Evolutionary conservation across 2,797 vertebrate species (phyloP).

Genomic region (Danio choprae): DNA sequence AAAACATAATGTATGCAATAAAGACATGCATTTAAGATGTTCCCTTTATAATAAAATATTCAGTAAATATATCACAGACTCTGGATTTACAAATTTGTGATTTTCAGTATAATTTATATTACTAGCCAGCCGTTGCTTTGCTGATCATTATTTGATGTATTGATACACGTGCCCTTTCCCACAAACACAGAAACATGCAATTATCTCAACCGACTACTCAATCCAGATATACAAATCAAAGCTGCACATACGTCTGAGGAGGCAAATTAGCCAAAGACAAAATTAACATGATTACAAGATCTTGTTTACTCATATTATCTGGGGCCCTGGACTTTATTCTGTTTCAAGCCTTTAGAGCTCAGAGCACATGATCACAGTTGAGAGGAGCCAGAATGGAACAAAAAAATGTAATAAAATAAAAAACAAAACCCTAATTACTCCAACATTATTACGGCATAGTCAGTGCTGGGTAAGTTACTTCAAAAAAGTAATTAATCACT

Average conservation of each 20-base stretch:
- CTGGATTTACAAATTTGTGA: neutral
- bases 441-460: no score
- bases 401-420: no score
- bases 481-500: no score
- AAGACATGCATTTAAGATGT: no score
- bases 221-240: slow-evolving; percentile 22
- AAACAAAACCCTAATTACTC: neutral
- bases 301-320: slow-evolving; percentile 4
- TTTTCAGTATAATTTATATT: neutral
- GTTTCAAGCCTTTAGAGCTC: slow-evolving; percentile 6
- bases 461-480: no score
- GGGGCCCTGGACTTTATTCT: slow-evolving; percentile 7
- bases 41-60: neutral
- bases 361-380: neutral
- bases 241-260: neutral
- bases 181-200: slow-evolving; percentile 8
- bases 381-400: no score
- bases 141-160: neutral
- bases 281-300: slow-evolving; percentile 35
- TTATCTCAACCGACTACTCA: slow-evolving; percentile 25
- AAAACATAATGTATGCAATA: no score
- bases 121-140: neutral
- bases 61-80: neutral
- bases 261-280: slow-evolving; percentile 18
- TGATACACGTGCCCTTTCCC: neutral